Conservation (phyloP, 2,113 vertebrate genomes). For the Indicator maculatus region DNA sequence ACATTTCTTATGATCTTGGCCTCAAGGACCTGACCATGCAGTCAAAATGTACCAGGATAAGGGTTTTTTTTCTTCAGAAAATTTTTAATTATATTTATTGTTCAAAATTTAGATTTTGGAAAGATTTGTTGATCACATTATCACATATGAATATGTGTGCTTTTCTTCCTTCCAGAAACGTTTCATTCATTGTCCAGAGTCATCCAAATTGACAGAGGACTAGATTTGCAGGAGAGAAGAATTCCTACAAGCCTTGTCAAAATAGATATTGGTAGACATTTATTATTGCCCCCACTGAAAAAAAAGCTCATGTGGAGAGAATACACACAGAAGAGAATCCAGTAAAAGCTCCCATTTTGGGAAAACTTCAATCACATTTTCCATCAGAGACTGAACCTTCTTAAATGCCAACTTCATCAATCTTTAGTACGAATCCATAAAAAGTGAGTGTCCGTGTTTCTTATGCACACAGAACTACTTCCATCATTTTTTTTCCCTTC, state of each 20-base stretch:
- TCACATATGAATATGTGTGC: neutral
- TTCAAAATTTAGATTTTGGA: neutral
- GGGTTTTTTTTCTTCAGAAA: neutral
- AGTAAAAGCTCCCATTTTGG: conserved; percentile 44
- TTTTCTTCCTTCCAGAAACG: neutral
- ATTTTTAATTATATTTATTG: neutral
- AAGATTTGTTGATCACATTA: neutral
- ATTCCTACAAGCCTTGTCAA: conserved; percentile 25
- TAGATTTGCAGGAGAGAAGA: conserved; percentile 16
- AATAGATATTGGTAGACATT: neutral
- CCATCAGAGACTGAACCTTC: neutral
- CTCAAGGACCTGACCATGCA: neutral
- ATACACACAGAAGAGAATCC: neutral
- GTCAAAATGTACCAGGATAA: neutral
- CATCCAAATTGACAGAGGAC: neutral
- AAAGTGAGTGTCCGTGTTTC: neutral
- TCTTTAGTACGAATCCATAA: conserved; percentile 50
- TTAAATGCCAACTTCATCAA: conserved; percentile 59
- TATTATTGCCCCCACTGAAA: neutral
- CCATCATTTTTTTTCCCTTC: neutral
- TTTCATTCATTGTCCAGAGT: neutral
- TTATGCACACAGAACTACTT: neutral
- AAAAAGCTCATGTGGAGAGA: conserved; percentile 9
- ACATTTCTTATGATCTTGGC: neutral
- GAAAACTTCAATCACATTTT: conserved; percentile 61